phyloP scores from a whole-genome alignment of 2,888 invertebrate species.

The Xestia c-nigrum region DNA sequence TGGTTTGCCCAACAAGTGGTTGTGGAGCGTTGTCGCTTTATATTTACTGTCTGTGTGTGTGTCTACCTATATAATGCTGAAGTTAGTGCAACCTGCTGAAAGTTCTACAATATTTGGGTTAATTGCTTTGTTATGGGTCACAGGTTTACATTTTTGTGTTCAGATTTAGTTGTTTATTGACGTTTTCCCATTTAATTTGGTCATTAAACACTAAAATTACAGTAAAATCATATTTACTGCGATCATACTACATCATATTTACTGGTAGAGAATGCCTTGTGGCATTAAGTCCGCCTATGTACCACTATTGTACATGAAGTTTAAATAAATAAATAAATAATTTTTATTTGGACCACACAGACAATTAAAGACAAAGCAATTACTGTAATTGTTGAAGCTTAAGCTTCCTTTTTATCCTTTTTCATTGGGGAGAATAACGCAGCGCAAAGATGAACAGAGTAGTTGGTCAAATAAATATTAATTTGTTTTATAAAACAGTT shows the following conservation, averaged over 20 bases:
- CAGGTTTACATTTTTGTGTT: neutral
- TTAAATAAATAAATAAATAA: too few relatives aligned
- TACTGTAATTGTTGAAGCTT: neutral
- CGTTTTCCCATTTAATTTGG: neutral
- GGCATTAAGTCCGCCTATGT: too few relatives aligned
- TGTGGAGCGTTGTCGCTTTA: neutral
- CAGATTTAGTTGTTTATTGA: neutral
- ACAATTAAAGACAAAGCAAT: neutral
- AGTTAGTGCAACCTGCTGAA: neutral
- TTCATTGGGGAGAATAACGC: neutral
- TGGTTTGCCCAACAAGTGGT: conserved; percentile 39
- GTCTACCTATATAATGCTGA: too few relatives aligned
- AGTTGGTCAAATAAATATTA: neutral
- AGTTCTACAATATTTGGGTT: neutral
- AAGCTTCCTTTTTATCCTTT: neutral
- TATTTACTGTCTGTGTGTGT: neutral
- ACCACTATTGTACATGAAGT: too few relatives aligned
- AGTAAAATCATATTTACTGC: neutral
- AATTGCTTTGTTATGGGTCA: neutral
- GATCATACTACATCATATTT: too few relatives aligned
- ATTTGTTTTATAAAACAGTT: neutral
- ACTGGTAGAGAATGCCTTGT: too few relatives aligned
- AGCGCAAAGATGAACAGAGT: neutral
- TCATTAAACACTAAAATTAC: neutral
- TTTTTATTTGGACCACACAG: neutral